Conservation (phyloP, 1,140 invertebrate genomes). For the Leptinotarsa undecemlineata region DNA sequence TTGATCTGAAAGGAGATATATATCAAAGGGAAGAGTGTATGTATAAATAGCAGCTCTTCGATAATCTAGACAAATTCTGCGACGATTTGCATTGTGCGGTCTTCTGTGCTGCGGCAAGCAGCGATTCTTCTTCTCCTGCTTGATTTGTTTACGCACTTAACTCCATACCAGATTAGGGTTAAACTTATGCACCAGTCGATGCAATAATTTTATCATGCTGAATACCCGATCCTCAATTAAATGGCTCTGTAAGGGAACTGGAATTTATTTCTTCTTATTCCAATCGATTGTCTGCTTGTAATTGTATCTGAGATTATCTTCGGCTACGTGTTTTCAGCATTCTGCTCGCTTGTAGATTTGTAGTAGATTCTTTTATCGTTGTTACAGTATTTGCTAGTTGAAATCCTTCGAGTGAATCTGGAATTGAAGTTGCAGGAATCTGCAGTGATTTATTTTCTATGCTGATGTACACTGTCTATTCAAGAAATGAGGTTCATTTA, state of each 20-base stretch:
- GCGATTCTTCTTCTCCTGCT: constrained; percentile 24
- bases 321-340: constrained; percentile 19
- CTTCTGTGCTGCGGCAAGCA: constrained; percentile 32
- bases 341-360: constrained; percentile 22
- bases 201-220: constrained; percentile 49
- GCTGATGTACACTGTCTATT: no score
- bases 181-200: constrained; percentile 47
- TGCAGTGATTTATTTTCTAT: no score
- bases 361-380: neutral
- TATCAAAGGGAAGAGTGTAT: constrained; percentile 42
- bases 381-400: neutral
- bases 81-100: constrained; percentile 55
- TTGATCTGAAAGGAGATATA: constrained; percentile 38
- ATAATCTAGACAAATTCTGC: constrained; percentile 55
- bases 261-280: constrained; percentile 45
- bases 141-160: constrained; percentile 53
- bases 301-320: constrained; percentile 43
- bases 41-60: constrained; percentile 42
- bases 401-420: neutral
- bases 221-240: constrained; percentile 51
- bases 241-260: constrained; percentile 41
- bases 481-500: no score
- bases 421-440: neutral
- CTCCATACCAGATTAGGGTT: constrained; percentile 50
- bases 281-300: constrained; percentile 33